Evolutionary conservation across 2,113 vertebrate genomes (phyloP).

Genomic region (Oreochromis aureus): DNA sequence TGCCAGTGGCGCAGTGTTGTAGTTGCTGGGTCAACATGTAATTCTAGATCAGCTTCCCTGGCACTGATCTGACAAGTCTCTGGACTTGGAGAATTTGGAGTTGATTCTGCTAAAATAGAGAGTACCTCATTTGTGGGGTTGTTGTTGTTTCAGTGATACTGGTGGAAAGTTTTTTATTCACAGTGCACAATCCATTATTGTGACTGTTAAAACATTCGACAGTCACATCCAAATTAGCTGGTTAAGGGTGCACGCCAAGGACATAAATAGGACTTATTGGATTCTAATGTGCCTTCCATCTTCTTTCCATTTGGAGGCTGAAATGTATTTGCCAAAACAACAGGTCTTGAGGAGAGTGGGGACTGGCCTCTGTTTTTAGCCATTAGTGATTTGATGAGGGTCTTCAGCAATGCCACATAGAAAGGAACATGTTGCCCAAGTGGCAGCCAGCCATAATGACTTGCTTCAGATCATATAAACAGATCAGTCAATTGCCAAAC

Average conservation of each 20-base stretch:
- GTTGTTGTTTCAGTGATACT: neutral
- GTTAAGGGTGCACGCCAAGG: neutral
- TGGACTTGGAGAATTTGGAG: neutral
- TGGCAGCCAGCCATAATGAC: constrained; percentile 40
- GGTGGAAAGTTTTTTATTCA: neutral
- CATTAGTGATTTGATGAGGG: constrained; percentile 56
- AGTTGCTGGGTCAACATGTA: neutral
- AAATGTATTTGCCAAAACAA: constrained; percentile 15
- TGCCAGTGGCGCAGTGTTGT: neutral
- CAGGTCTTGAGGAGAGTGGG: constrained; percentile 5
- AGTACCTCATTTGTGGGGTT: neutral
- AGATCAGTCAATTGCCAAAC: constrained; percentile 40
- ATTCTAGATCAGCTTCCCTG: neutral
- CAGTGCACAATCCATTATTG: neutral
- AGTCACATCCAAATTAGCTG: neutral
- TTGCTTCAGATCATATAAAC: constrained; percentile 38
- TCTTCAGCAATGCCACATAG: constrained; percentile 20
- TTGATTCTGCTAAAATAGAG: neutral
- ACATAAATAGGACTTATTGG: constrained; percentile 18
- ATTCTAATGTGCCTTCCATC: constrained; percentile 5
- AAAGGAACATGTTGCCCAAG: constrained; percentile 22
- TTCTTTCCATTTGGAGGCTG: constrained; percentile 35
- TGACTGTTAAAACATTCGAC: neutral
- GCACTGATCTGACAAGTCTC: neutral
- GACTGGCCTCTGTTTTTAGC: constrained; percentile 39